Conservation (phyloP, 2,113 vertebrate genomes). For the Grantiella picta region DNA sequence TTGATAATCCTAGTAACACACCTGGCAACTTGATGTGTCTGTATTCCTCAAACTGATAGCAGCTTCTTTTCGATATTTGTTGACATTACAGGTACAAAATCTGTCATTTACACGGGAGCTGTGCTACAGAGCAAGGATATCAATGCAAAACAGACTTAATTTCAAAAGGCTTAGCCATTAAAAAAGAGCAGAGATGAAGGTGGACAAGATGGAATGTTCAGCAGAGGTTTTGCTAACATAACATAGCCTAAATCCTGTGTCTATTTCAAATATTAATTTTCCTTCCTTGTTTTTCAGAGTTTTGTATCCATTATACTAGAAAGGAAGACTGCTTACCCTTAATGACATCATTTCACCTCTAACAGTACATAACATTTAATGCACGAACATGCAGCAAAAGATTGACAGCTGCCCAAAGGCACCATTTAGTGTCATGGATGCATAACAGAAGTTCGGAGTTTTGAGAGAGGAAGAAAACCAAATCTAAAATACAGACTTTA, state of each 20-base stretch:
- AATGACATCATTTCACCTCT: background rate
- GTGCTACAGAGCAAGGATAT: background rate
- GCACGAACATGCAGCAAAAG: background rate
- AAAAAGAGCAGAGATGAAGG: background rate
- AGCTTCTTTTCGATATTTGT: background rate
- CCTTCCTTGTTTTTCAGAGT: background rate
- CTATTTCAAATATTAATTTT: background rate
- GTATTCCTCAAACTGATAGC: background rate
- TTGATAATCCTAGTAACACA: background rate
- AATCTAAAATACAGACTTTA: background rate
- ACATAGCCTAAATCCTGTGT: background rate
- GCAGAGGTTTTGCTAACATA: background rate
- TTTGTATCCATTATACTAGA: background rate
- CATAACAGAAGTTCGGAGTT: background rate
- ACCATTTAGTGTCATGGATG: background rate
- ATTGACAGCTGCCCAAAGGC: constrained; percentile 26
- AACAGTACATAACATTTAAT: constrained; percentile 23
- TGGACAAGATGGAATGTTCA: background rate
- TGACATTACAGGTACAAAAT: background rate
- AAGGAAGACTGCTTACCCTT: background rate
- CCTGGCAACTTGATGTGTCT: background rate
- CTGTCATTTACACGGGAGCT: background rate
- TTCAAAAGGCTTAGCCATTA: background rate
- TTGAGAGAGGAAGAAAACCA: background rate
- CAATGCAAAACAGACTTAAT: background rate